Percentiles rank a stretch among this genome's conserved stretches.
phyloP scores from a whole-genome alignment of 2,113 vertebrate species.

The Carollia perspicillata region DNA sequence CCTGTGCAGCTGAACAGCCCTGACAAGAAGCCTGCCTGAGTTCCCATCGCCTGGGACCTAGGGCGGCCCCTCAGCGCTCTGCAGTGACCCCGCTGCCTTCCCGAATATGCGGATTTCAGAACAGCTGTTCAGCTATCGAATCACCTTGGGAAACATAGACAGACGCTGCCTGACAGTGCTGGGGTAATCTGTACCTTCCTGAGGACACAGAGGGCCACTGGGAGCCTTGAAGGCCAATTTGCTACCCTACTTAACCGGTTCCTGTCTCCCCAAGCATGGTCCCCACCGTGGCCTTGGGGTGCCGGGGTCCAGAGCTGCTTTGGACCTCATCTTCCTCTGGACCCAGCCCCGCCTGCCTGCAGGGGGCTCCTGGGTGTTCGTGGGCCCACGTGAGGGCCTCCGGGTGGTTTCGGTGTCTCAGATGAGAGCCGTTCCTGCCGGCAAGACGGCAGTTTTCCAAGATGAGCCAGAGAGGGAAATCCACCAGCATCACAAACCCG shows the following conservation, averaged over 20 bases:
- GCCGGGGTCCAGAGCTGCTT: not conserved
- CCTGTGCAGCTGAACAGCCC: too few species aligned
- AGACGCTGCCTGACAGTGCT: not conserved
- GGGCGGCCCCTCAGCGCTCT: not conserved
- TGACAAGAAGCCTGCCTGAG: not conserved
- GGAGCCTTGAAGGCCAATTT: constrained; percentile 38
- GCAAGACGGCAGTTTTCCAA: not conserved
- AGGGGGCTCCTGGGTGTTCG: not conserved
- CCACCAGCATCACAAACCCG: rapidly evolving
- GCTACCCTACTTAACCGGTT: constrained; percentile 59
- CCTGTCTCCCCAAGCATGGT: not conserved
- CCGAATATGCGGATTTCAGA: not conserved
- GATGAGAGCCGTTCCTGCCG: rapidly evolving
- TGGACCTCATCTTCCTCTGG: not conserved
- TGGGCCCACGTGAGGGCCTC: not conserved
- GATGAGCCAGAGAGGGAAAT: not conserved
- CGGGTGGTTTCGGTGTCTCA: too few species aligned
- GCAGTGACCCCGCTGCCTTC: not conserved
- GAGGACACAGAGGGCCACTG: not conserved
- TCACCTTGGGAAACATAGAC: not conserved
- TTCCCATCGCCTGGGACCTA: not conserved
- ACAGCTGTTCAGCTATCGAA: not conserved
- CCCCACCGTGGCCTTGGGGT: not conserved
- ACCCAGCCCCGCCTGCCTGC: rapidly evolving
- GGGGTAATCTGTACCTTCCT: constrained; percentile 6